phyloP scores from a whole-genome alignment of 2,113 vertebrate genomes.

The Gasterosteus nipponicus region DNA sequence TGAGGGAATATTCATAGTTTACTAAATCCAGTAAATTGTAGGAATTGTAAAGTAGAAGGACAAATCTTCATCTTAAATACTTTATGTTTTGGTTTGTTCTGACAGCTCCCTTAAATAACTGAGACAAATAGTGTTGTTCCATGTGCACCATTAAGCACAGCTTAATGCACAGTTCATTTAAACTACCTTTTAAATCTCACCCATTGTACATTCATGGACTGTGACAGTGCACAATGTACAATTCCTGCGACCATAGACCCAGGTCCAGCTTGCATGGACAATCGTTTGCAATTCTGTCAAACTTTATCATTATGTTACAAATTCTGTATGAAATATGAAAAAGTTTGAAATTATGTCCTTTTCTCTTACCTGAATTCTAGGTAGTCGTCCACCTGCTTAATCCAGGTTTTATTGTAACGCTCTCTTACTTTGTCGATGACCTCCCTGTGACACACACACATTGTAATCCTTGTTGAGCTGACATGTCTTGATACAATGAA shows the following conservation, averaged over 20 bases:
- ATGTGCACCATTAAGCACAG: not conserved
- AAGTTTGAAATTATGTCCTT: not conserved
- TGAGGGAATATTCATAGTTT: not conserved
- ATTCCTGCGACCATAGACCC: not conserved
- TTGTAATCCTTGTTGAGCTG: not conserved
- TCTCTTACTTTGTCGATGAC: constrained; percentile 52
- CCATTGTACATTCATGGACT: not conserved
- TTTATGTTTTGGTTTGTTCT: not conserved
- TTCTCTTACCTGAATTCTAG: constrained; percentile 73
- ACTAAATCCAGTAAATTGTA: not conserved
- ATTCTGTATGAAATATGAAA: not conserved
- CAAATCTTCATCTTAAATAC: not conserved
- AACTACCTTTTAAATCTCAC: not conserved
- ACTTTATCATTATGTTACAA: not conserved
- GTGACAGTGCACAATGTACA: not conserved
- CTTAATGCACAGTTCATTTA: not conserved
- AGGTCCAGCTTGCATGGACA: not conserved
- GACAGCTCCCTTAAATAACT: not conserved
- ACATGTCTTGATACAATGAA: not conserved
- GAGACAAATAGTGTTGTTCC: not conserved
- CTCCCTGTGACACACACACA: constrained; percentile 25
- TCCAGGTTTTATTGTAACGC: constrained; percentile 65
- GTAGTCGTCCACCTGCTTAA: constrained; percentile 65
- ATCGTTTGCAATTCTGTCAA: not conserved
- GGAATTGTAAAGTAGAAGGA: not conserved